These are phyloP conservation scores for Brenthis daphne DNA, from an alignment of 2,888 invertebrate genomes.

Conservation along the genomic window DNA sequence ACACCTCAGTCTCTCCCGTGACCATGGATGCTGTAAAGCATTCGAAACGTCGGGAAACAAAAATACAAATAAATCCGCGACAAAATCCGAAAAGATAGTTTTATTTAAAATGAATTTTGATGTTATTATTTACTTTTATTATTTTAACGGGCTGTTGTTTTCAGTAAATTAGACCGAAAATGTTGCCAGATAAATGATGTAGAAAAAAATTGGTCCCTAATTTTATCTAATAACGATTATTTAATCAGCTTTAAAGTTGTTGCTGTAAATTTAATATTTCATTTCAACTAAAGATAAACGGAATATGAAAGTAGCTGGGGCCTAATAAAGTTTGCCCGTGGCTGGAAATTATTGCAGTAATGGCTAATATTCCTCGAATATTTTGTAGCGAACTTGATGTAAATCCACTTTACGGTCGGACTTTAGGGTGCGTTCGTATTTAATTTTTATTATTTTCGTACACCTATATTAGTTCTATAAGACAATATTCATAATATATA, in stretches of 20 bases:
- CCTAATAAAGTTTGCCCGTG: slow-evolving; percentile 24
- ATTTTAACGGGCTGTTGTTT: no score
- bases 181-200: neutral
- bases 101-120: no score
- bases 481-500: no score
- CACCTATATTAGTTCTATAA: neutral
- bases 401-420: slow-evolving; percentile 30
- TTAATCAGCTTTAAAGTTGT: slow-evolving; percentile 18
- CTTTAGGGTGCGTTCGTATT: slow-evolving; percentile 20
- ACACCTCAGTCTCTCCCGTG: no score
- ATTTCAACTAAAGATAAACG: slow-evolving; percentile 26
- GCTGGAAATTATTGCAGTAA: slow-evolving; percentile 31
- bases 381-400: slow-evolving; percentile 32
- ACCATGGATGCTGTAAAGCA: no score
- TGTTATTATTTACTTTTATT: no score
- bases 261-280: slow-evolving; percentile 19
- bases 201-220: neutral
- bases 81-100: no score
- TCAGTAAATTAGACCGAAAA: no score
- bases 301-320: slow-evolving; percentile 18
- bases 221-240: slow-evolving; percentile 5
- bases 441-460: slow-evolving; percentile 1
- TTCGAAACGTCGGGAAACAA: no score
- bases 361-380: slow-evolving; percentile 34
- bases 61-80: no score